These are phyloP conservation scores for Drosophila cognata DNA, from an alignment of 2,888 invertebrate genomes.

Conservation along the genomic window DNA sequence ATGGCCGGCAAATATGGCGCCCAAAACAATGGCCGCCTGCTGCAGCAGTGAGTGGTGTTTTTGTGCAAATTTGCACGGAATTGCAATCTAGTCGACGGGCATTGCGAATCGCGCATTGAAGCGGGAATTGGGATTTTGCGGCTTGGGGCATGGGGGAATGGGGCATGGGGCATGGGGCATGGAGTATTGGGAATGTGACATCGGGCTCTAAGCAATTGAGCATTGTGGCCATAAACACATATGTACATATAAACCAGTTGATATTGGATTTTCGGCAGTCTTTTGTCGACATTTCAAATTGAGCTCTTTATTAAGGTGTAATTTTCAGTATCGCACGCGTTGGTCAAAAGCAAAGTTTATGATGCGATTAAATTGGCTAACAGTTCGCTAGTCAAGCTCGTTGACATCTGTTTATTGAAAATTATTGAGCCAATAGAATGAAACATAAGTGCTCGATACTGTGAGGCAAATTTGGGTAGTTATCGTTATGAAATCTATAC, in stretches of 20 bases:
- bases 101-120: background rate
- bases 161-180: background rate
- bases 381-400: background rate
- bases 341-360: conserved; percentile 23
- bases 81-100: conserved; percentile 42
- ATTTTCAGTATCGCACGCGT: conserved; percentile 56
- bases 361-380: background rate
- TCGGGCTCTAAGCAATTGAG: conserved; percentile 1
- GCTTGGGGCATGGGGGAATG: background rate
- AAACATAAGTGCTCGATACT: background rate
- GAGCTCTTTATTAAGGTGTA: conserved; percentile 69
- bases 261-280: conserved; percentile 55
- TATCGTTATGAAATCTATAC: background rate
- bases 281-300: conserved; percentile 63
- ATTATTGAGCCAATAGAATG: background rate
- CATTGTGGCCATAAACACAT: conserved; percentile 13
- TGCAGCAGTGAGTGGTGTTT: conserved; percentile 48
- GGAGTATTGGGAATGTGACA: background rate
- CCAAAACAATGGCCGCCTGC: conserved; percentile 55
- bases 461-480: background rate
- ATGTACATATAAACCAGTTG: conserved; percentile 24
- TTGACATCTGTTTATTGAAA: background rate
- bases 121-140: conserved; percentile 8
- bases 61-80: conserved; percentile 68
- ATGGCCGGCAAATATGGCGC: conserved; percentile 71